Evolutionary conservation across 2,888 invertebrate genomes (phyloP).

Genomic region (Thyatira batis): DNA sequence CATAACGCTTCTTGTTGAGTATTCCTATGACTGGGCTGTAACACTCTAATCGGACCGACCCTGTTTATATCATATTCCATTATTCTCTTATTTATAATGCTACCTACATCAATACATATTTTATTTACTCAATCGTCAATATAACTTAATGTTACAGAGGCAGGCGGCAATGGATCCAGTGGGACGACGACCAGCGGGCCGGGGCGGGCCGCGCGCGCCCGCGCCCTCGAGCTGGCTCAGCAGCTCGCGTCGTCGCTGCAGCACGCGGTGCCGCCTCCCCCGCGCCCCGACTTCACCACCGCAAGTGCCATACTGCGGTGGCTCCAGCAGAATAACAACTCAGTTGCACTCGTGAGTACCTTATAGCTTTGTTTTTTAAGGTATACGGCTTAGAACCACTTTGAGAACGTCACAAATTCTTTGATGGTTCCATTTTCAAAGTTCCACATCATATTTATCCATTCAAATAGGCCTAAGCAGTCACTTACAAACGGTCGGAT

Average conservation of each 20-base stretch:
- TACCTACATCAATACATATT: slow-evolving; percentile 1
- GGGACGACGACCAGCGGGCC: slow-evolving; percentile 50
- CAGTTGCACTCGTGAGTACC: slow-evolving; percentile 67
- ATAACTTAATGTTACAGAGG: slow-evolving; percentile 50
- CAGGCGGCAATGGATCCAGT: slow-evolving; percentile 56
- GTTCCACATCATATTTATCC: no score
- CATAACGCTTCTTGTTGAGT: no score
- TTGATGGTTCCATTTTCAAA: no score
- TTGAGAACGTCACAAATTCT: no score
- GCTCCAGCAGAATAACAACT: slow-evolving; percentile 83
- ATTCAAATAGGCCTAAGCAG: no score
- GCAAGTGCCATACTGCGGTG: slow-evolving; percentile 85
- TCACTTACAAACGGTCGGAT: no score
- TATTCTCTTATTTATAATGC: no score
- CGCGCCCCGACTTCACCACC: slow-evolving; percentile 85
- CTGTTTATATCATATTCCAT: no score
- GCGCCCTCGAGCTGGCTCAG: slow-evolving; percentile 84
- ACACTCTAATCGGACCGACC: no score
- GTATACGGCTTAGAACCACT: no score
- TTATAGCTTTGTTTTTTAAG: slow-evolving; percentile 5
- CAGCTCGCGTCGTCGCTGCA: slow-evolving; percentile 85
- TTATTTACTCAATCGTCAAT: no score
- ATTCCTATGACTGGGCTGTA: no score
- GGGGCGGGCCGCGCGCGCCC: slow-evolving; percentile 74
- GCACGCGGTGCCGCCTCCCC: slow-evolving; percentile 84